Evolutionary conservation across 2,888 invertebrate species (phyloP).

Genomic region (Diploptera punctata): DNA sequence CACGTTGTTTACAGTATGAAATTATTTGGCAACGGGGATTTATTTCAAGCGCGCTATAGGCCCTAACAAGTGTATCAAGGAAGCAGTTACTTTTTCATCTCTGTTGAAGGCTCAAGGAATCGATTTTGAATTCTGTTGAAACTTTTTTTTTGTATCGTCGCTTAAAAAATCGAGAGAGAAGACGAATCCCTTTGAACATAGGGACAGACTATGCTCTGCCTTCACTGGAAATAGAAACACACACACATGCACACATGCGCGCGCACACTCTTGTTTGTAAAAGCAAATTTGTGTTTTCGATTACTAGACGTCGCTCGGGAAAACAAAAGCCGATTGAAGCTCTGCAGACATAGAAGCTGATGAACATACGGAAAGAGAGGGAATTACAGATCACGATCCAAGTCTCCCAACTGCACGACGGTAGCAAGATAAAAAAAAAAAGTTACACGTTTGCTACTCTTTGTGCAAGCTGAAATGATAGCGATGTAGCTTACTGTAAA

Average conservation of each 20-base stretch:
- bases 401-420: too few species aligned
- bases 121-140: too few species aligned
- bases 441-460: constrained; percentile 1
- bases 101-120: too few species aligned
- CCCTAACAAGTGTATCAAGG: too few species aligned
- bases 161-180: background rate
- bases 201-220: background rate
- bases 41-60: too few species aligned
- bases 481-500: background rate
- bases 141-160: too few species aligned
- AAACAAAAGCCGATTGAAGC: constrained; percentile 32
- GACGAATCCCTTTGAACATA: constrained; percentile 5
- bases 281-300: constrained; percentile 36
- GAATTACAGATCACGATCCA: constrained; percentile 20
- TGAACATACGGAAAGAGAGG: constrained; percentile 28
- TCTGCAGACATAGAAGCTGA: constrained; percentile 2
- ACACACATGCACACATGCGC: background rate
- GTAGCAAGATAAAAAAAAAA: background rate
- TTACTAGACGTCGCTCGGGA: constrained; percentile 35
- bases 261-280: constrained; percentile 28
- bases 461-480: background rate
- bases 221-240: constrained; percentile 1
- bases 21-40: too few species aligned
- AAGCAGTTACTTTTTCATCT: too few species aligned
- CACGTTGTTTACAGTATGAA: too few species aligned